Percentiles rank a stretch among this genome's conserved stretches.
phyloP scores from a whole-genome alignment of 2,113 vertebrate species.

The Gambusia affinis region DNA sequence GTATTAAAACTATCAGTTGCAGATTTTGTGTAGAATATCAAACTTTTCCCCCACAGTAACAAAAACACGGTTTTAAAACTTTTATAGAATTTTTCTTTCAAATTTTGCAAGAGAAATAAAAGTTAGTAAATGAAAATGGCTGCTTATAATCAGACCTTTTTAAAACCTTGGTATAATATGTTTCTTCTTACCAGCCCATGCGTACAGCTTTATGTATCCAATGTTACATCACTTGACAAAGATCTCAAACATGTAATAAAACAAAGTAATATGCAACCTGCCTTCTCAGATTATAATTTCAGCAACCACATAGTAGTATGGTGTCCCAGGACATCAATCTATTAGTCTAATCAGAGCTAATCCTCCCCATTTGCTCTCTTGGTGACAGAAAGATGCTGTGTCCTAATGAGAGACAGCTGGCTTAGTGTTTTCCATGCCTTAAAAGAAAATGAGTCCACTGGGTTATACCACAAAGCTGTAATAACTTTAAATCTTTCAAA shows the following conservation, averaged over 20 bases:
- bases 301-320: conserved; percentile 67
- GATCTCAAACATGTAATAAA: background rate
- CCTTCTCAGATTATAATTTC: conserved; percentile 77
- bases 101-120: too few species aligned
- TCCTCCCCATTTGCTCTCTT: conserved; percentile 78
- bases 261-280: conserved; percentile 21
- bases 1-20: too few species aligned
- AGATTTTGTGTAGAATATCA: too few species aligned
- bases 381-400: conserved; percentile 80
- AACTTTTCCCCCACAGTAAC: too few species aligned
- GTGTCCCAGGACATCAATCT: conserved; percentile 72
- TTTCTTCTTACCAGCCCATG: background rate
- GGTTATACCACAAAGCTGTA: conserved; percentile 58
- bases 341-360: conserved; percentile 81
- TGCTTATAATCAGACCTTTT: background rate
- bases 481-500: conserved; percentile 71
- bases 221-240: conserved; percentile 3
- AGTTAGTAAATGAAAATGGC: background rate
- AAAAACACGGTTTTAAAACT: too few species aligned
- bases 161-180: background rate
- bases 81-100: too few species aligned
- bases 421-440: conserved; percentile 57
- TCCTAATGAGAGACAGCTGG: conserved; percentile 84
- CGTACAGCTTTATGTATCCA: background rate
- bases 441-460: conserved; percentile 51